A percentile compares a stretch with the other conserved stretches of the same genome.
Evolutionary conservation across 1,140 invertebrate species (phyloP).

Genomic region (Drosophila seguyi): DNA sequence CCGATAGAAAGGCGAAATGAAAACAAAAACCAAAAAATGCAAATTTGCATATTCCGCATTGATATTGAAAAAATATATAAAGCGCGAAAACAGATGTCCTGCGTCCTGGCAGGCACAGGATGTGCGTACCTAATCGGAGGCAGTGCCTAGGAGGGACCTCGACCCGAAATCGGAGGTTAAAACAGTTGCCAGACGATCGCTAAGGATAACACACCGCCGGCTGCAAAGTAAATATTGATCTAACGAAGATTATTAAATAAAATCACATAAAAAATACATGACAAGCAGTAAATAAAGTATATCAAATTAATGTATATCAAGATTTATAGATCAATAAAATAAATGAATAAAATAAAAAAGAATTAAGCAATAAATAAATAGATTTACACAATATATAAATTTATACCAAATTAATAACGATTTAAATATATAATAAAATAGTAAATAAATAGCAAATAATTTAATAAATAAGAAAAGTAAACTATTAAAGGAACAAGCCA

Average conservation of each 20-base stretch:
- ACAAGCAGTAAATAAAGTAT: neutral
- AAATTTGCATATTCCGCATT: slow-evolving; percentile 67
- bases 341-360: no score
- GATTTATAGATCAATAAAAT: no score
- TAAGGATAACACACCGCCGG: slow-evolving; percentile 11
- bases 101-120: slow-evolving; percentile 13
- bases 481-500: no score
- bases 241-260: neutral
- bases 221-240: neutral
- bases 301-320: no score
- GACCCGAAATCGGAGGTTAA: neutral
- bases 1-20: slow-evolving; percentile 47
- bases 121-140: slow-evolving; percentile 20
- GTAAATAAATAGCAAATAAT: no score
- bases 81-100: slow-evolving; percentile 64
- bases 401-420: no score
- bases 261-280: neutral
- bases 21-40: slow-evolving; percentile 49
- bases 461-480: no score
- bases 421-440: no score
- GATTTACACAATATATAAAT: no score
- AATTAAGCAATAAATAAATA: no score
- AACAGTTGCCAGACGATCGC: slow-evolving; percentile 18
- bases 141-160: neutral
- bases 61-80: slow-evolving; percentile 38